Conservation (phyloP, 2,888 invertebrate genomes). For the Malthinus seriepunctatus region DNA sequence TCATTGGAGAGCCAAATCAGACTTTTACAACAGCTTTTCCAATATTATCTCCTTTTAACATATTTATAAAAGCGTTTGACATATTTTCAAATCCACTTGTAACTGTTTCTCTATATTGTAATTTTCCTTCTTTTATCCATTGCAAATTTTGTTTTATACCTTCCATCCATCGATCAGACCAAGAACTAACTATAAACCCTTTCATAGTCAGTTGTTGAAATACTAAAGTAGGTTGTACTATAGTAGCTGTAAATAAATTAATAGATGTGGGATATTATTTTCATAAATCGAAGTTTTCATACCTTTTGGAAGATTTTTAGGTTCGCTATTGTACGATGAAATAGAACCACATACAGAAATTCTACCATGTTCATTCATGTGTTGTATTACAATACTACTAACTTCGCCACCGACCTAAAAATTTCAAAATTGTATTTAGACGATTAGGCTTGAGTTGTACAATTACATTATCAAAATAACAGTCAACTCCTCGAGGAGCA, state of each 20-base stretch:
- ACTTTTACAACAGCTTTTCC: constrained; percentile 72
- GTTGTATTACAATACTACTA: constrained; percentile 61
- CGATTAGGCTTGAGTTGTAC: not conserved
- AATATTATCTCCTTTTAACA: constrained; percentile 65
- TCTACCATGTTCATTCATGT: constrained; percentile 66
- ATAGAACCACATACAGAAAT: constrained; percentile 70
- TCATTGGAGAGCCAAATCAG: no score
- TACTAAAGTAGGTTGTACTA: constrained; percentile 62
- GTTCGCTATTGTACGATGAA: constrained; percentile 63
- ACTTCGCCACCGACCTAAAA: constrained; percentile 67
- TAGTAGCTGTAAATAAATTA: constrained; percentile 43
- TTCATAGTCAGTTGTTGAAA: constrained; percentile 64
- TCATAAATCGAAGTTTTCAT: not conserved
- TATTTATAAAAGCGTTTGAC: constrained; percentile 69
- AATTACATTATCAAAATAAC: constrained; percentile 75
- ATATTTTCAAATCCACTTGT: constrained; percentile 71
- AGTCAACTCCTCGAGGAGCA: constrained; percentile 74
- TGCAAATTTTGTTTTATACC: constrained; percentile 65
- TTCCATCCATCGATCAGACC: constrained; percentile 64
- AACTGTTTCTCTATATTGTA: constrained; percentile 70
- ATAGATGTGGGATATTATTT: not conserved
- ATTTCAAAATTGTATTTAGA: not conserved
- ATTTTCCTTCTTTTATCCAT: constrained; percentile 70
- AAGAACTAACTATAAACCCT: constrained; percentile 65
- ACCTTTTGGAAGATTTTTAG: constrained; percentile 57